A percentile compares a stretch with the other conserved stretches of the same genome.
Evolutionary conservation across 2,113 vertebrate genomes (phyloP).

Genomic region (Empidonax alnorum): DNA sequence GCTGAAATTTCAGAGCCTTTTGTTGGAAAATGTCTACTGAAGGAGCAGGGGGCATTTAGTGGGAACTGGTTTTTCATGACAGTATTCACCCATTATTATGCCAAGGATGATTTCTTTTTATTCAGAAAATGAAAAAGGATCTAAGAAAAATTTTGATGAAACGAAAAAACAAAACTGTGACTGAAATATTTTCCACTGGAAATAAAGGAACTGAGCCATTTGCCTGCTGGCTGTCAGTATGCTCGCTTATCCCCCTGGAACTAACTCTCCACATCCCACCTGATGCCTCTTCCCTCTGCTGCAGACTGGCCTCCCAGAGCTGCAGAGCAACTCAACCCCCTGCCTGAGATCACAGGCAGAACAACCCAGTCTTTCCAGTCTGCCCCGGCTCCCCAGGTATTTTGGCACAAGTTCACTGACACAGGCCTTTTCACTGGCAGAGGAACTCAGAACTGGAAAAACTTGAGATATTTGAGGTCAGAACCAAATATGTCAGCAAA

Average conservation of each 20-base stretch:
- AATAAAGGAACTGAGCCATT: slow-evolving; percentile 38
- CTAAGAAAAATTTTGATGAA: slow-evolving; percentile 43
- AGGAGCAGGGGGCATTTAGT: slow-evolving; percentile 8
- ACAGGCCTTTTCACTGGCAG: slow-evolving; percentile 3
- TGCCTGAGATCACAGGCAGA: slow-evolving; percentile 2
- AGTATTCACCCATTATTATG: slow-evolving; percentile 24
- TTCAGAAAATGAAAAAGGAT: slow-evolving; percentile 38
- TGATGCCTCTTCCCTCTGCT: not conserved
- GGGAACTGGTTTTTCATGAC: not conserved
- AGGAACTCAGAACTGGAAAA: slow-evolving; percentile 47
- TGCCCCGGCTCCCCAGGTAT: slow-evolving; percentile 45
- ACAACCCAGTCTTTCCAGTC: slow-evolving; percentile 31
- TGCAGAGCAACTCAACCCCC: not conserved
- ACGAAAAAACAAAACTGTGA: not conserved
- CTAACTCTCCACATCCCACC: slow-evolving; percentile 10
- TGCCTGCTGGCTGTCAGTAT: slow-evolving; percentile 32
- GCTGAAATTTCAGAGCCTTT: slow-evolving; percentile 44
- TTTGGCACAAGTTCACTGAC: slow-evolving; percentile 21
- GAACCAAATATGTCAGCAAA: slow-evolving; percentile 41
- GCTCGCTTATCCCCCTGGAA: not conserved
- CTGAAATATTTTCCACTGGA: slow-evolving; percentile 55
- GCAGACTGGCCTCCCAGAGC: not conserved
- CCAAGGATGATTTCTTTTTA: slow-evolving; percentile 26
- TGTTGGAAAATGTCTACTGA: slow-evolving; percentile 35
- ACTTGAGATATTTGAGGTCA: slow-evolving; percentile 54